These are phyloP conservation scores for Salpingus planirostris DNA, from an alignment of 2,888 invertebrate species.

Conservation along the genomic window DNA sequence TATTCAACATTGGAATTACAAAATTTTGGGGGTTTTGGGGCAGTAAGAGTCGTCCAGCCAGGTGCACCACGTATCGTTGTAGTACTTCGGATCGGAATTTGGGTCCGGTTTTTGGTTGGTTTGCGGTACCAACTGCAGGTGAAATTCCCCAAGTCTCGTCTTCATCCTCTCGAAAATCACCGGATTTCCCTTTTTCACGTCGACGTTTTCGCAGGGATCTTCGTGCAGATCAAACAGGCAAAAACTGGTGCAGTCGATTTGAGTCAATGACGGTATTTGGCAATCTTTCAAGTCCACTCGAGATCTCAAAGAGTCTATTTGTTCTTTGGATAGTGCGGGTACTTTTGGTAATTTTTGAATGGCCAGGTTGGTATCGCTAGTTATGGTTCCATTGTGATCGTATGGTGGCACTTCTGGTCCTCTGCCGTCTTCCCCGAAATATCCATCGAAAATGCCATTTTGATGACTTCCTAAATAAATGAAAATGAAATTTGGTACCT, in stretches of 20 bases:
- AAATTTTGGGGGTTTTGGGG: slow-evolving; percentile 4
- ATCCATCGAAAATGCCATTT: slow-evolving; percentile 22
- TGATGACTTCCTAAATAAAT: slow-evolving; percentile 22
- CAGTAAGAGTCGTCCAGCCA: slow-evolving; percentile 25
- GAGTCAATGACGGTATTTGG: background rate
- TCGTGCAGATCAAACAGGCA: slow-evolving; percentile 31
- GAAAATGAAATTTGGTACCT: no score
- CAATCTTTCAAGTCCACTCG: slow-evolving; percentile 8
- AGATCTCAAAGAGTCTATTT: slow-evolving; percentile 16
- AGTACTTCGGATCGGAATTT: slow-evolving; percentile 25
- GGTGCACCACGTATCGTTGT: slow-evolving; percentile 30
- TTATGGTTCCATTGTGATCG: slow-evolving; percentile 20
- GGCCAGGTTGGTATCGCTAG: slow-evolving; percentile 26
- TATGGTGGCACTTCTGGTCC: slow-evolving; percentile 21
- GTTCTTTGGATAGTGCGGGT: slow-evolving; percentile 13
- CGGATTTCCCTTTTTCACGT: slow-evolving; percentile 21
- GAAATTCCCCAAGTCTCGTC: slow-evolving; percentile 19
- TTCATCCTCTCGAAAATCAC: slow-evolving; percentile 19
- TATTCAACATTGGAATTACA: no score
- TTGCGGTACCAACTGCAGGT: slow-evolving; percentile 23
- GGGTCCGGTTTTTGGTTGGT: slow-evolving; percentile 20
- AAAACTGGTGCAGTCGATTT: slow-evolving; percentile 15
- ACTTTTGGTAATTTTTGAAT: slow-evolving; percentile 11
- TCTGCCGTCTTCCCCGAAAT: slow-evolving; percentile 27
- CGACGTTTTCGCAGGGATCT: slow-evolving; percentile 35